phyloP scores from a whole-genome alignment of 2,888 invertebrate species.

The Drosophila pegasa region DNA sequence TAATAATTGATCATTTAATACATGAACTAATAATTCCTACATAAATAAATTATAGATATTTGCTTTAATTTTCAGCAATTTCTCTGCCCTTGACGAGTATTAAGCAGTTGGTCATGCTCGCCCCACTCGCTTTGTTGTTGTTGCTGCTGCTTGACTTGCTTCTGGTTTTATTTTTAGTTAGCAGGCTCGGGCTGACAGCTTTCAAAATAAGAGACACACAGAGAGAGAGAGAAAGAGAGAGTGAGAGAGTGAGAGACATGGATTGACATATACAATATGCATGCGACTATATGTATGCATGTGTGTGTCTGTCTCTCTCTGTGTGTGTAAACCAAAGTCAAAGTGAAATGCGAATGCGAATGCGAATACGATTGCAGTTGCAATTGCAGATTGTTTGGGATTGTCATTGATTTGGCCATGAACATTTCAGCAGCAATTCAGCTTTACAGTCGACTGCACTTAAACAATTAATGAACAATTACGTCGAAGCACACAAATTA shows the following conservation, averaged over 20 bases:
- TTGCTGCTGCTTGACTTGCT: not conserved
- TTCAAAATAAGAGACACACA: constrained; percentile 39
- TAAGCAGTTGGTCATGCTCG: not conserved
- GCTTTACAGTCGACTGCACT: constrained; percentile 45
- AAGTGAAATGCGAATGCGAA: constrained; percentile 54
- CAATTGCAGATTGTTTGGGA: constrained; percentile 53
- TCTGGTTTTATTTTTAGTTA: constrained; percentile 55
- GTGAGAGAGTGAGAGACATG: constrained; percentile 7
- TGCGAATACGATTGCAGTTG: constrained; percentile 10
- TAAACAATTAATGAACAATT: constrained; percentile 54
- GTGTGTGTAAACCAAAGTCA: constrained; percentile 52
- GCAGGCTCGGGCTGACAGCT: constrained; percentile 36
- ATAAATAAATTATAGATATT: not conserved
- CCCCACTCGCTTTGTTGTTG: not conserved
- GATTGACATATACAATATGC: constrained; percentile 37
- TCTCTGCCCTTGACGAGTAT: not conserved
- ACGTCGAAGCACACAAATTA: constrained; percentile 10
- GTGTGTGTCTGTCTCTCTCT: not conserved
- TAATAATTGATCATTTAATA: too few relatives aligned
- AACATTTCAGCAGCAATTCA: constrained; percentile 41
- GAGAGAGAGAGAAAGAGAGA: constrained; percentile 1
- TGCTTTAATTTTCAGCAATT: not conserved
- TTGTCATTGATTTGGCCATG: constrained; percentile 69
- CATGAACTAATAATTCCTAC: not conserved
- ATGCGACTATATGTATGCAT: constrained; percentile 10